phyloP scores from a whole-genome alignment of 1,140 invertebrate genomes.

The Chlorops oryzae region DNA sequence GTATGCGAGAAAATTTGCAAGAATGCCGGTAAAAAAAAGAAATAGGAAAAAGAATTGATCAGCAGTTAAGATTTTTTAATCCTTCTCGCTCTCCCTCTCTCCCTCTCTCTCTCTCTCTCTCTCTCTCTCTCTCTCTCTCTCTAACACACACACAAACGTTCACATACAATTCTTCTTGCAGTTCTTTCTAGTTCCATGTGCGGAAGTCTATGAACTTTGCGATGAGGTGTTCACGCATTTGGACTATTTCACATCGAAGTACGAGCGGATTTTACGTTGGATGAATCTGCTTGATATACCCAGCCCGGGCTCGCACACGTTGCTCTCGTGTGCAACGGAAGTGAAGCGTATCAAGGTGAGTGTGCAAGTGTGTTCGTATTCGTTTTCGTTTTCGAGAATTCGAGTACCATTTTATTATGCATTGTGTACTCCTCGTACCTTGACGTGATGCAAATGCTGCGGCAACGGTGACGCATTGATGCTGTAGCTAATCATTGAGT shows the following conservation, averaged over 20 bases:
- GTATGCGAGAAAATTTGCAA: constrained; percentile 62
- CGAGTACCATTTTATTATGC: too few relatives aligned
- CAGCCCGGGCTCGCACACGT: constrained; percentile 65
- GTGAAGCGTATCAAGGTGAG: constrained; percentile 63
- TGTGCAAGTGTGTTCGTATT: neutral
- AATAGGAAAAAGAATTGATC: neutral
- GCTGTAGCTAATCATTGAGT: too few relatives aligned
- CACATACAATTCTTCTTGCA: constrained; percentile 41
- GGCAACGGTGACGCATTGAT: too few relatives aligned
- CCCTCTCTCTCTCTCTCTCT: neutral
- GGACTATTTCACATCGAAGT: constrained; percentile 56
- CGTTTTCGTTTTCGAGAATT: neutral
- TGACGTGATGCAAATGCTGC: too few relatives aligned
- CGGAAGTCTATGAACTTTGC: constrained; percentile 60
- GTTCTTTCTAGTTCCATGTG: constrained; percentile 59
- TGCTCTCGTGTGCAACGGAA: constrained; percentile 53
- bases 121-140: too few relatives aligned
- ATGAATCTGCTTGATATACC: constrained; percentile 72
- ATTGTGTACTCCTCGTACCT: too few relatives aligned
- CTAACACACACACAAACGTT: neutral
- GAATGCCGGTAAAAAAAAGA: constrained; percentile 46
- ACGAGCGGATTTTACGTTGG: constrained; percentile 58
- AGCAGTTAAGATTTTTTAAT: too few relatives aligned
- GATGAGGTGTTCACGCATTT: constrained; percentile 61
- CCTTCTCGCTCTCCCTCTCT: neutral